Conservation (phyloP, 2,888 invertebrate species). For the Aricia artaxerxes region DNA sequence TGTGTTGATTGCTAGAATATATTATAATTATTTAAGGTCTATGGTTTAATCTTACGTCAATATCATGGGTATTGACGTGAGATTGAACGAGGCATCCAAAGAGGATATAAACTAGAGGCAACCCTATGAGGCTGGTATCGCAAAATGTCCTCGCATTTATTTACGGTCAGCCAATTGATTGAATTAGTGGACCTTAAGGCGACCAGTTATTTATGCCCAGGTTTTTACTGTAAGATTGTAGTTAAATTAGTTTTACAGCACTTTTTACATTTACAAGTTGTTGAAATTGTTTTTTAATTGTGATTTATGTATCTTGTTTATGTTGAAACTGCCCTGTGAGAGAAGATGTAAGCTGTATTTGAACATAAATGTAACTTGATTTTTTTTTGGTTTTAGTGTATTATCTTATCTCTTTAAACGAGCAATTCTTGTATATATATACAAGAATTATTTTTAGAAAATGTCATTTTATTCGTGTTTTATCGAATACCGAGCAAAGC, state of each 20-base stretch:
- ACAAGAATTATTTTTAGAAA: too few species aligned
- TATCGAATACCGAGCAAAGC: too few species aligned
- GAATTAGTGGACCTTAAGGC: slow-evolving; percentile 77
- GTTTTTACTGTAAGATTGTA: slow-evolving; percentile 15
- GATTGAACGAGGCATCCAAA: not conserved
- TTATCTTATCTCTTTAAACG: too few species aligned
- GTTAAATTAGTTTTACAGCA: slow-evolving; percentile 26
- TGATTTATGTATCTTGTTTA: slow-evolving; percentile 10
- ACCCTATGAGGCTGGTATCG: slow-evolving; percentile 58
- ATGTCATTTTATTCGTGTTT: too few species aligned
- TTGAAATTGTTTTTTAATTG: slow-evolving; percentile 7
- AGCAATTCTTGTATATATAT: too few species aligned
- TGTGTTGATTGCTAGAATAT: too few species aligned
- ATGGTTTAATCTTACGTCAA: too few species aligned
- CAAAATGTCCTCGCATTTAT: slow-evolving; percentile 68
- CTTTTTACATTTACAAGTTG: slow-evolving; percentile 1
- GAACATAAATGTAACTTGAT: not conserved
- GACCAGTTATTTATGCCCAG: slow-evolving; percentile 52
- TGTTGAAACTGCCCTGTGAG: not conserved
- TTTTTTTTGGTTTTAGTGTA: too few species aligned
- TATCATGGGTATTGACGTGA: not conserved
- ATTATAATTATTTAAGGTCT: too few species aligned
- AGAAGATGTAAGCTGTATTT: not conserved
- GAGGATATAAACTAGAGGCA: not conserved
- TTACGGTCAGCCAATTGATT: slow-evolving; percentile 77